Conservation (phyloP, 2,797 vertebrate species). For the Typhlichthys subterraneus region DNA sequence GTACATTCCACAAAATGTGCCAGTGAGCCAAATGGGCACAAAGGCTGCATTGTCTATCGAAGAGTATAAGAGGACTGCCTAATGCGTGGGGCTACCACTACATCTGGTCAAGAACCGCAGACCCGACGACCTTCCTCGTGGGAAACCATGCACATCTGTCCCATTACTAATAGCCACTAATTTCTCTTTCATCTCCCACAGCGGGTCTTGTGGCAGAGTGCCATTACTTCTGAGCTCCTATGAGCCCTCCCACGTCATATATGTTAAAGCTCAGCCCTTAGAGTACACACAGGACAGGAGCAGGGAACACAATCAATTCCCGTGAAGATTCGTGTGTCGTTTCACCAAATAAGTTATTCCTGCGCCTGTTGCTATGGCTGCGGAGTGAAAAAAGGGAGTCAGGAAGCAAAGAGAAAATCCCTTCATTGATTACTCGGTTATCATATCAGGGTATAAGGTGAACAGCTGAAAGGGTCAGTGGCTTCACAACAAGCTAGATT, state of each 20-base stretch:
- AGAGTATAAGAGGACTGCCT: too few relatives aligned
- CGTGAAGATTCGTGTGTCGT: constrained; percentile 60
- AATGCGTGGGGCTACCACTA: too few relatives aligned
- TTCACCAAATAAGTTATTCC: constrained; percentile 69
- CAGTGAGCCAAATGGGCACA: too few relatives aligned
- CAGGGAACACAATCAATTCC: constrained; percentile 62
- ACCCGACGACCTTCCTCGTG: too few relatives aligned
- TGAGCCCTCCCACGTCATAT: constrained; percentile 49
- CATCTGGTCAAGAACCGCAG: too few relatives aligned
- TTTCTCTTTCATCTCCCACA: constrained; percentile 50
- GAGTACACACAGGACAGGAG: constrained; percentile 47
- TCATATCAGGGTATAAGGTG: constrained; percentile 65
- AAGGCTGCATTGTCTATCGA: too few relatives aligned
- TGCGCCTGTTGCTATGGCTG: constrained; percentile 72
- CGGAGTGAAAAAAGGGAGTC: constrained; percentile 29
- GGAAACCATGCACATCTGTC: neutral
- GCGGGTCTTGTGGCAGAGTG: constrained; percentile 51
- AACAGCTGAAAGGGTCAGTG: constrained; percentile 56
- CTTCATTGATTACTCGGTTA: constrained; percentile 71
- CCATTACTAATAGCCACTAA: constrained; percentile 33
- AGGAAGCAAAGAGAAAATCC: constrained; percentile 48
- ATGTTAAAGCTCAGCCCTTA: constrained; percentile 44
- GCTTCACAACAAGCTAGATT: constrained; percentile 51
- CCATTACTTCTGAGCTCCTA: constrained; percentile 44
- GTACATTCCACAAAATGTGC: too few relatives aligned